phyloP scores from a whole-genome alignment of 2,113 vertebrate species.

The Campylomormyrus numenius region DNA sequence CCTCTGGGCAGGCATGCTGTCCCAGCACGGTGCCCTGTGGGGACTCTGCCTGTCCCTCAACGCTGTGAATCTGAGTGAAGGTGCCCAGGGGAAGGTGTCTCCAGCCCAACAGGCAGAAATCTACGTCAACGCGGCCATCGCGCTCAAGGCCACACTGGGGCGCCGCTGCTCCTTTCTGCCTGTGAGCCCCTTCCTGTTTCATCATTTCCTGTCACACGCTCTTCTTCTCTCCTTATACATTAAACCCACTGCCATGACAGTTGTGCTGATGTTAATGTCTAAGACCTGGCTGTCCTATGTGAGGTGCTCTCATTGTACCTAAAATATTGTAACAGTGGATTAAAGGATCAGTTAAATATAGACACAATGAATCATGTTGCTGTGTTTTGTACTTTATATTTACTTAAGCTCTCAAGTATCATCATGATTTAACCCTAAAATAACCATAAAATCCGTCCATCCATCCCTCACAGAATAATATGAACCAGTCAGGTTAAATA shows the following conservation, averaged over 20 bases:
- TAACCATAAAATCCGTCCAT: neutral
- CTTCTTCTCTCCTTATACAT: neutral
- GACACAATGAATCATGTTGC: neutral
- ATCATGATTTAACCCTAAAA: neutral
- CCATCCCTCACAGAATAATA: neutral
- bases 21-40: slow-evolving; percentile 70
- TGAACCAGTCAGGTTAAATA: neutral
- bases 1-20: slow-evolving; percentile 73
- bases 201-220: neutral
- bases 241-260: neutral
- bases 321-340: neutral
- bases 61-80: slow-evolving; percentile 87
- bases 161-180: slow-evolving; percentile 79
- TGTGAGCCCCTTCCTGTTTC: slow-evolving; percentile 56
- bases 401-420: neutral
- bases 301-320: neutral
- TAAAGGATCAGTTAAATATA: neutral
- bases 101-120: slow-evolving; percentile 77
- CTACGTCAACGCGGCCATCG: slow-evolving; percentile 80
- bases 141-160: slow-evolving; percentile 75
- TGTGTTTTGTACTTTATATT: neutral
- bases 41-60: slow-evolving; percentile 83
- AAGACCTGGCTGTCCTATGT: neutral
- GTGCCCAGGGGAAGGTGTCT: slow-evolving; percentile 82
- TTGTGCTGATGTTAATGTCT: neutral